Evolutionary conservation across 1,140 invertebrate species (phyloP).

Genomic region (Drosophila sp.): DNA sequence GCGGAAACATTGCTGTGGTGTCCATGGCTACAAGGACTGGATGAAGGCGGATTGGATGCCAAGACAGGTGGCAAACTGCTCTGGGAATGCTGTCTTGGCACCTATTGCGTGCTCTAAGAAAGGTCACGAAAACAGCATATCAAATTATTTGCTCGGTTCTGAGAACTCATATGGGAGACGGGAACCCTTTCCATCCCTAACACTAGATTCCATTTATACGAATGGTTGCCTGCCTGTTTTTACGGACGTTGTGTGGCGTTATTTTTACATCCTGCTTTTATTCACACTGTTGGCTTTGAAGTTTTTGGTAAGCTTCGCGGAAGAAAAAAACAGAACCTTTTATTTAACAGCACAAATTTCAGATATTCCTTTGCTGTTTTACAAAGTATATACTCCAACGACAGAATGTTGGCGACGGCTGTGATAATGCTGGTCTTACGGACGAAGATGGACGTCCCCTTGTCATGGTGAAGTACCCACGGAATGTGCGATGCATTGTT

Average conservation of each 20-base stretch:
- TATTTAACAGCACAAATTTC: not conserved
- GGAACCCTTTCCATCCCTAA: constrained; percentile 45
- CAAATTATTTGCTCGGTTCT: constrained; percentile 25
- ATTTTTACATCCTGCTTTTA: constrained; percentile 58
- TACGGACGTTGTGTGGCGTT: constrained; percentile 38
- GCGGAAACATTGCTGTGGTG: constrained; percentile 76
- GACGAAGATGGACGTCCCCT: constrained; percentile 69
- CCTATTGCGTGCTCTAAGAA: constrained; percentile 73
- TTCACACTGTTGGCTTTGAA: constrained; percentile 56
- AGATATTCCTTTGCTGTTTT: constrained; percentile 70
- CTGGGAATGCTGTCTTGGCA: constrained; percentile 41
- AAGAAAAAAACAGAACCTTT: not conserved
- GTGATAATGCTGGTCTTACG: constrained; percentile 50
- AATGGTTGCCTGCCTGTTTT: constrained; percentile 65
- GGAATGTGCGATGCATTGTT: constrained; percentile 59
- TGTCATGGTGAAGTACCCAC: constrained; percentile 72
- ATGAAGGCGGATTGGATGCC: constrained; percentile 79
- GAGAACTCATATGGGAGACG: not conserved
- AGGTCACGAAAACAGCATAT: constrained; percentile 24
- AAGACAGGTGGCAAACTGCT: not conserved
- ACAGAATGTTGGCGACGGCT: constrained; percentile 59
- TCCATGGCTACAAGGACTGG: constrained; percentile 75
- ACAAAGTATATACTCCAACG: constrained; percentile 65
- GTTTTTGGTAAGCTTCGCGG: constrained; percentile 60
- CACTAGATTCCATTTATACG: constrained; percentile 59